These are phyloP conservation scores for Cygnus buccinator DNA, from an alignment of 2,113 vertebrate species.

Conservation along the genomic window DNA sequence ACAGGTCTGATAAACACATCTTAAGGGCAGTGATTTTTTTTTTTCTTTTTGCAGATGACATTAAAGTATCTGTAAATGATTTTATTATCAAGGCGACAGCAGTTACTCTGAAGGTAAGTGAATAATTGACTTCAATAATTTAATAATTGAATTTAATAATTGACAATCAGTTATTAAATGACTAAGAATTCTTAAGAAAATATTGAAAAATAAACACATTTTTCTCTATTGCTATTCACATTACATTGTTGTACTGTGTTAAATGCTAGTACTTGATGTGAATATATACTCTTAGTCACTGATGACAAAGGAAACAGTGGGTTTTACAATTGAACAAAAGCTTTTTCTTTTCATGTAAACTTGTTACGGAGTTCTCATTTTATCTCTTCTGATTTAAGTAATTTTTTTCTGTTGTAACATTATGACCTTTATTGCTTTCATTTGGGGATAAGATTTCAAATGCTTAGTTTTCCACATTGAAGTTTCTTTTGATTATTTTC, in stretches of 20 bases:
- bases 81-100: slow-evolving; percentile 97
- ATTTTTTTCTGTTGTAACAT: neutral
- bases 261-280: neutral
- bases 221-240: neutral
- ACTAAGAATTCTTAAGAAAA: neutral
- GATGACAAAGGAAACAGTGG: too few relatives aligned
- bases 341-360: neutral
- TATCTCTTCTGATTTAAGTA: neutral
- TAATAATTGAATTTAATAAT: too few relatives aligned
- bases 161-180: too few relatives aligned
- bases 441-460: neutral
- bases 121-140: too few relatives aligned
- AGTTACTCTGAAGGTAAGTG: slow-evolving; percentile 89
- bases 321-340: neutral
- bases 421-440: neutral
- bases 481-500: neutral
- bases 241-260: neutral
- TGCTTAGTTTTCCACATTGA: neutral
- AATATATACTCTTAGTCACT: neutral
- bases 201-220: neutral
- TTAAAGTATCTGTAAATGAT: slow-evolving; percentile 97
- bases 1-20: neutral
- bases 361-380: neutral
- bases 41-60: slow-evolving; percentile 82
- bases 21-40: neutral